phyloP scores from a whole-genome alignment of 2,113 vertebrate genomes.

The Motacilla tschutschensis region DNA sequence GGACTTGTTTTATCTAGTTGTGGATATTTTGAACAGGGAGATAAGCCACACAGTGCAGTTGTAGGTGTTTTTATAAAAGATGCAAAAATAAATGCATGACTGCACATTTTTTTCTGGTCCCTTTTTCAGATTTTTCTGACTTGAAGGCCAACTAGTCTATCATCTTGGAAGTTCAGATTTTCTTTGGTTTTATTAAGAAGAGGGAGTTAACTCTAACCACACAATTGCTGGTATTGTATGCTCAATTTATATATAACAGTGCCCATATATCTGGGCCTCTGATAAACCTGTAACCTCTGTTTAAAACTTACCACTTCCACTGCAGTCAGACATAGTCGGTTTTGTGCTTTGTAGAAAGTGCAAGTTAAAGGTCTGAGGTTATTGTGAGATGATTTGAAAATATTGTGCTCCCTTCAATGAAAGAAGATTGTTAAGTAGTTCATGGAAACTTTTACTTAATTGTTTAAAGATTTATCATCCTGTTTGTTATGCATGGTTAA shows the following conservation, averaged over 20 bases:
- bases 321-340: not conserved
- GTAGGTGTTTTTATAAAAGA: not conserved
- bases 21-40: not conserved
- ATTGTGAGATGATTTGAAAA: not conserved
- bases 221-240: not conserved
- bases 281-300: not conserved
- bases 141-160: not conserved
- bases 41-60: not conserved
- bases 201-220: not conserved
- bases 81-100: not conserved
- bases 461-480: not conserved
- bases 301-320: not conserved
- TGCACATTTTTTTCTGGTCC: not conserved
- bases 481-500: not conserved
- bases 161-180: not conserved
- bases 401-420: not conserved
- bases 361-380: not conserved
- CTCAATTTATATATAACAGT: not conserved
- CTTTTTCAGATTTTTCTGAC: not conserved
- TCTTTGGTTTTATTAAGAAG: not conserved
- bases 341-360: not conserved
- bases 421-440: not conserved
- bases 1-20: not conserved
- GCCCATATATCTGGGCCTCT: not conserved
- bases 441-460: not conserved